A percentile compares a stretch with the other conserved stretches of the same genome.
These are phyloP conservation scores for Sclerurus mexicanus DNA, from an alignment of 2,113 vertebrate genomes.

Conservation along the genomic window DNA sequence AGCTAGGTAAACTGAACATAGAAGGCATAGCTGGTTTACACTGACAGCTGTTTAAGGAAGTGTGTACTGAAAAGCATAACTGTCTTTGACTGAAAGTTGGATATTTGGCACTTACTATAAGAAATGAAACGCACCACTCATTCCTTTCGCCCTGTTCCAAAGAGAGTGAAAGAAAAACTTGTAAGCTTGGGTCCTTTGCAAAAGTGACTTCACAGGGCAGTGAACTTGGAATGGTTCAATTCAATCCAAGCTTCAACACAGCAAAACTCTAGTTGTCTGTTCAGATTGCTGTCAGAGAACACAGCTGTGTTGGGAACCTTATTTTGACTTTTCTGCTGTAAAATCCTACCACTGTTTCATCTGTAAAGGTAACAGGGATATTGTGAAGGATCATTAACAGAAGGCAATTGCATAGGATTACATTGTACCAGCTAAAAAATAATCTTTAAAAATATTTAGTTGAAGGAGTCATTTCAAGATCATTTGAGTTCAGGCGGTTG, in stretches of 20 bases:
- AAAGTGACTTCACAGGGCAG: background rate
- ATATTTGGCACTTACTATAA: background rate
- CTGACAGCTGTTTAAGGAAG: background rate
- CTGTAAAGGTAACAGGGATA: too few species aligned
- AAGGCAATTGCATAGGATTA: background rate
- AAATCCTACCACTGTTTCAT: background rate
- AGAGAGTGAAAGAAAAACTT: background rate
- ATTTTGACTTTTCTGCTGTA: background rate
- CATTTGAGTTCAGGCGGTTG: background rate
- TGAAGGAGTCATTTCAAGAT: background rate
- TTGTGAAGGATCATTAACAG: background rate
- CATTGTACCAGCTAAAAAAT: background rate
- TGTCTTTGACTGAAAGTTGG: background rate
- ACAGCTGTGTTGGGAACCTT: background rate
- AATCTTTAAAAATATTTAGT: background rate
- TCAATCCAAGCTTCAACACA: background rate
- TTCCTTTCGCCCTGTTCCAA: background rate
- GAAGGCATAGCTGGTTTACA: background rate
- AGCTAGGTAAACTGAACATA: background rate
- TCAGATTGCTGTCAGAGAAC: background rate
- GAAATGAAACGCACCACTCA: background rate
- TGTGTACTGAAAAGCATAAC: background rate
- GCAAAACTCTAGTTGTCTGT: background rate
- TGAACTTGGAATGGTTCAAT: background rate
- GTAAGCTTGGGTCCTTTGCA: background rate